Conservation (phyloP, 92 coral and sea anemone genomes). For the Phenganax subtilis region DNA sequence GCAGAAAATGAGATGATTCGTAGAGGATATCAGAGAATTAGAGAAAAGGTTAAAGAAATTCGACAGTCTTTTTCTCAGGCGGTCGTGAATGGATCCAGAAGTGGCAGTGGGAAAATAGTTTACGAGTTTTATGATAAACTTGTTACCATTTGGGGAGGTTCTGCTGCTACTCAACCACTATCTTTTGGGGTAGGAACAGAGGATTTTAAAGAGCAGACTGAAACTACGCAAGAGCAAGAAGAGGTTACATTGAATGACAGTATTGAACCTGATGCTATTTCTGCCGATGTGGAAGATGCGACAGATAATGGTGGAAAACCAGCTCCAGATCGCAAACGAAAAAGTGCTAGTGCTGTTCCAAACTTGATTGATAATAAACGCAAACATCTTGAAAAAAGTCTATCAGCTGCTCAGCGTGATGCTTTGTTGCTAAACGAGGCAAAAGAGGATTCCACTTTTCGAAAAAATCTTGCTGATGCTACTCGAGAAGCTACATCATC, state of each 20-base stretch:
- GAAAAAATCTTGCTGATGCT: neutral
- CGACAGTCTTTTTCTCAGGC: constrained; percentile 9
- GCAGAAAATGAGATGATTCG: constrained; percentile 2
- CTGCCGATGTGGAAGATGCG: neutral
- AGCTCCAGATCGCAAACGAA: neutral
- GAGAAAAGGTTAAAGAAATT: constrained; percentile 1
- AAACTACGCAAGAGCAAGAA: neutral
- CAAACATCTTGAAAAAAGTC: neutral
- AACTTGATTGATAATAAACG: neutral
- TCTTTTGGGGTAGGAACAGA: neutral
- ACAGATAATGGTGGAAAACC: neutral
- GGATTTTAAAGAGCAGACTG: neutral
- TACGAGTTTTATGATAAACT: neutral
- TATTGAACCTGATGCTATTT: neutral
- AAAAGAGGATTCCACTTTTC: constrained; percentile 2
- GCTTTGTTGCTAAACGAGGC: neutral
- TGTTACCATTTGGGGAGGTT: neutral
- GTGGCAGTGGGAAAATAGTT: constrained; percentile 7
- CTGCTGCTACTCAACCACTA: neutral
- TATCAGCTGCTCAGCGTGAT: constrained; percentile 1
- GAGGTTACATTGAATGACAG: neutral
- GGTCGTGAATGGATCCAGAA: neutral
- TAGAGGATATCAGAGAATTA: neutral
- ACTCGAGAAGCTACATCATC: neutral
- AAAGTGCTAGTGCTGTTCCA: neutral